These are phyloP conservation scores for Propsilocerus akamusi DNA, from an alignment of 1,140 invertebrate genomes.

Conservation along the genomic window DNA sequence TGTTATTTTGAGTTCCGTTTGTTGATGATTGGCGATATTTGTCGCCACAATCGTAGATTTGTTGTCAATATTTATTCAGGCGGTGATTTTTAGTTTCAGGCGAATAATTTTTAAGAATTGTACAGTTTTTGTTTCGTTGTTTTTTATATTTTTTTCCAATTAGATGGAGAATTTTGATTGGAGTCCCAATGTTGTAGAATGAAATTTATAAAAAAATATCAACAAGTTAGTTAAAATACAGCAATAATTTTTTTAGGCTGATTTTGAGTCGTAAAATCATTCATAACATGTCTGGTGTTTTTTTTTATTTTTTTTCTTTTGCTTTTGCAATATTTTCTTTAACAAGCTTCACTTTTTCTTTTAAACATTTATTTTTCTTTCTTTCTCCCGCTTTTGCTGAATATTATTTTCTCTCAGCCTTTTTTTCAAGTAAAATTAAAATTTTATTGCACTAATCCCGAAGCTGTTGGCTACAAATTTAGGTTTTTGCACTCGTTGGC, in stretches of 20 bases:
- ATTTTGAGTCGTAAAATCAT: not conserved
- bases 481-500: not conserved
- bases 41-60: too few relatives aligned
- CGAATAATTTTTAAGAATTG: not conserved
- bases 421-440: not conserved
- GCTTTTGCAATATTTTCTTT: too few relatives aligned
- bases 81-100: not conserved
- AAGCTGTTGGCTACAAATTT: not conserved
- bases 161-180: too few relatives aligned
- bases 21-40: not conserved
- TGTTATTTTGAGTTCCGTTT: not conserved
- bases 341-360: too few relatives aligned
- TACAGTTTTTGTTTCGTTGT: not conserved
- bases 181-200: too few relatives aligned
- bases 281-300: not conserved
- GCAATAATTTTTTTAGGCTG: conserved; percentile 1
- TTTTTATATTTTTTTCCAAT: not conserved
- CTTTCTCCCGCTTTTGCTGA: too few relatives aligned
- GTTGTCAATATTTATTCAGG: too few relatives aligned
- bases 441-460: conserved; percentile 1
- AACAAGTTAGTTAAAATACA: conserved; percentile 3
- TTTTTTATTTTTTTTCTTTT: not conserved
- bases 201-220: not conserved
- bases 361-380: too few relatives aligned
- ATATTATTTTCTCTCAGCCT: not conserved